Base-by-base conservation (phyloP, 2,113 vertebrate genomes). In the Donacobius atricapilla region DNA sequence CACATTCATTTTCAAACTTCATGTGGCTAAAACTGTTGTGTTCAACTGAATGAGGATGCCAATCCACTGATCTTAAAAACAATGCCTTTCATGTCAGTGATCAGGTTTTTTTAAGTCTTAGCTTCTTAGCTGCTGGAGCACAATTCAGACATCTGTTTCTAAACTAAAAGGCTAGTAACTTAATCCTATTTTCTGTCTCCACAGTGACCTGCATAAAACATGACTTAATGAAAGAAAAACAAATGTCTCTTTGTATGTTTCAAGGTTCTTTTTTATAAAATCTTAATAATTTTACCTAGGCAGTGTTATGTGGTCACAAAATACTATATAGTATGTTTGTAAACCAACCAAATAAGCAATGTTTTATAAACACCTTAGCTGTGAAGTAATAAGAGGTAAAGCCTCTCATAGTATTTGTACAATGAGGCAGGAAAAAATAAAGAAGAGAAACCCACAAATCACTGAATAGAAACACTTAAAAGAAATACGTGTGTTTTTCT, bases 71-170 rank as follows among this genome's bases (percentile, higher is more conserved):
- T 45, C 44, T 57, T 93, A 94, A 79, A 56, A 79, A 83, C 60
- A 91, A 84, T 51, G 50, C 51, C 93, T 93, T 94, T 83, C 76
- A 79, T 73, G 35, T 40, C 39, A 40, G 42, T n/a, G 27, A 90
- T 47, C 54, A 89, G 28, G 2, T 51, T 69, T 91, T 90, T 76
- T 71, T 31, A 95, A 92, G 57, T 84, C 90, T 94, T 94, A 93
- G 58, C 86, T 87, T 79, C 91, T 95, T 93, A 94, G 61, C 65
- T 89, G 60, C 76, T 66, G 44, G 21, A 92, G 70, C 63, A 94
- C 76, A 90, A 96, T 90, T 77, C 71, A 93, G 77, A 90, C 94
- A 97, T 92, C 88, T 93, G 88, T 92, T 97, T 89, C 88, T 91
- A 94, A 93, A 84, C 76, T 87, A 92, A 89, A 92, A 76, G 68